Evolutionary conservation across 2,888 invertebrate species (phyloP), one percentile per base, ranked within the genome.

Genomic region (Drosophila limbata): DNA sequence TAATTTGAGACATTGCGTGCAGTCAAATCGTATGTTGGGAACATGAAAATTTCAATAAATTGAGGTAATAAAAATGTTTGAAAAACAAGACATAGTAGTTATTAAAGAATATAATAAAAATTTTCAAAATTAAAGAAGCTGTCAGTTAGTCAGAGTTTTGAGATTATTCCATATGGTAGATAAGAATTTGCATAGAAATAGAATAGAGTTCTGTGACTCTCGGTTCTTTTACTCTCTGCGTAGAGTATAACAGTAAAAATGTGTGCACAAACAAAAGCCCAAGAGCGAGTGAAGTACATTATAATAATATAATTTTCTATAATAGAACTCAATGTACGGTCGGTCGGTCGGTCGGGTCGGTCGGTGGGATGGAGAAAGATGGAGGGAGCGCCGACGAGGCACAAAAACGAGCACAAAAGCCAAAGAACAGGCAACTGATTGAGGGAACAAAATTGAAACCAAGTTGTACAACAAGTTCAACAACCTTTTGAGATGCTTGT

Each of bases 271-370:
- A 74, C 78, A 87, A 72, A 73, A 77, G 71, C 53, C 44, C 44
- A 60, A 62, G 53, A 67, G 67, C 61, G 68, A 81, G 44, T 77
- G 73, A 73, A 88, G 81, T 85, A 85, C 80, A 88, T 88, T 83
- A 83, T 88, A 88, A 88, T 88, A 85, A 85, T 86, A 88, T 84
- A 83, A 88, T 84, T 88, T 84, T 77, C 86, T 83, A 86, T 86
- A 86, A 83, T 80, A 88, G 78, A 87, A 77, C 78, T 81, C 67
- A 78, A 70, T 78, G 81, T 63, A 56, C 48, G 47, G 42, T 13
- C 15, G 48, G 5, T 42, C 11, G 56, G 45, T 45, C 19, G 56
- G n/a, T n/a, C n/a, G n/a, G n/a, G 5, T 42, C 11, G 56, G 25
- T 45, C 55, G 53, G 39, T 48, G 47, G n/a, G 57, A 53, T 40